These are phyloP conservation scores for Teinopalpus imperialis DNA, from an alignment of 2,888 invertebrate species.

Conservation along the genomic window DNA sequence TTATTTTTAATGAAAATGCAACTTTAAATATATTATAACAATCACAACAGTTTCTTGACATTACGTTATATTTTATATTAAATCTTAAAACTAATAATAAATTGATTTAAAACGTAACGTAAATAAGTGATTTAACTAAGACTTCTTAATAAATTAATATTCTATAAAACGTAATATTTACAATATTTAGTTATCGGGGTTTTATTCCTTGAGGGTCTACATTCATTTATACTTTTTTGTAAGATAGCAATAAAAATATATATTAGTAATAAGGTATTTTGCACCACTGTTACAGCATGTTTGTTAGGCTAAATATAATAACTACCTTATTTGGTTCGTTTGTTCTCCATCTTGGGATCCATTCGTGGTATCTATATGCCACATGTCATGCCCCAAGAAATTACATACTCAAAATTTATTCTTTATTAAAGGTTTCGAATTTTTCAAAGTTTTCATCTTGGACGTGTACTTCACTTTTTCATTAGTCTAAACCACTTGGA, in stretches of 20 bases:
- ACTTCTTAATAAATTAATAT: conserved; percentile 28
- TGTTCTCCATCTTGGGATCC: conserved; percentile 32
- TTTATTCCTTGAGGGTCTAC: conserved; percentile 72
- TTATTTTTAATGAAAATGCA: conserved; percentile 78
- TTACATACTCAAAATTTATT: no score
- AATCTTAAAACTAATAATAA: conserved; percentile 35
- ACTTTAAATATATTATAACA: conserved; percentile 75
- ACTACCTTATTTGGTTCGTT: conserved; percentile 44
- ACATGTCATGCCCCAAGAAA: no score
- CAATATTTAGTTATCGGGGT: conserved; percentile 68
- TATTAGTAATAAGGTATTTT: conserved; percentile 45
- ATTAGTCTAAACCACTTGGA: no score
- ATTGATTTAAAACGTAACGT: conserved; percentile 35
- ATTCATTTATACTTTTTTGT: conserved; percentile 53
- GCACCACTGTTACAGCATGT: conserved; percentile 48
- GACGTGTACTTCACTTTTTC: no score
- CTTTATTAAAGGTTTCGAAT: no score
- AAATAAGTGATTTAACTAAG: conserved; percentile 31
- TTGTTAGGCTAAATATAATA: conserved; percentile 43
- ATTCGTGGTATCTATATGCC: conserved; percentile 11
- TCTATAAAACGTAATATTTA: conserved; percentile 64
- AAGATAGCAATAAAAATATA: conserved; percentile 58
- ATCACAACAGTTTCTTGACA: conserved; percentile 78
- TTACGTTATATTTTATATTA: conserved; percentile 60
- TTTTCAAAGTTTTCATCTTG: no score